phyloP scores from a whole-genome alignment of 30 jellyfish, hydroid and myxozoan species.

The Aurelia aurita complex sp. Pacific region DNA sequence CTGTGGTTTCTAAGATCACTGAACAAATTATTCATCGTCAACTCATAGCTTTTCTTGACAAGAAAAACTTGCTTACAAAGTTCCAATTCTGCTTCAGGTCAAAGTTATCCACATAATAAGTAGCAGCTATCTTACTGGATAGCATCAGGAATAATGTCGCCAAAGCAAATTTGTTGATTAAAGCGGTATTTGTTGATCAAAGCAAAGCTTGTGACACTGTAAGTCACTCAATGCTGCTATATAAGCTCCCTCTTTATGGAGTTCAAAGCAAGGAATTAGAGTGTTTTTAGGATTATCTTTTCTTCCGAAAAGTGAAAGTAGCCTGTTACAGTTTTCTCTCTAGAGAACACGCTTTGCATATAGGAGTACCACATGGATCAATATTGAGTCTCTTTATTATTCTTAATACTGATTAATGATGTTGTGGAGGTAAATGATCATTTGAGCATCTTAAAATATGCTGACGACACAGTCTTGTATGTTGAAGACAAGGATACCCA shows the following conservation, averaged over 20 bases:
- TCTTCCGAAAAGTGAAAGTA: background rate
- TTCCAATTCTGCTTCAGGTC: conserved; percentile 9
- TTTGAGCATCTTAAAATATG: conserved; percentile 20
- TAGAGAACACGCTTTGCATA: conserved; percentile 1
- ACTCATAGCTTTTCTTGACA: background rate
- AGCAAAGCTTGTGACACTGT: too few species aligned
- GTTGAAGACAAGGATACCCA: background rate
- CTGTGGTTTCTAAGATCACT: background rate
- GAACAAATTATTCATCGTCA: background rate
- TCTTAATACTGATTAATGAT: conserved; percentile 6
- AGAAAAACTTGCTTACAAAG: background rate
- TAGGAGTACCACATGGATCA: conserved; percentile 43
- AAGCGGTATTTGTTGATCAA: conserved; percentile 21
- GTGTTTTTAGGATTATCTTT: conserved; percentile 14
- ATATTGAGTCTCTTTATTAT: background rate
- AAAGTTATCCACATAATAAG: conserved; percentile 17
- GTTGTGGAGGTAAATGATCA: conserved; percentile 5
- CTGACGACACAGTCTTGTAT: conserved; percentile 17
- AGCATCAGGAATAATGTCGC: conserved; percentile 16
- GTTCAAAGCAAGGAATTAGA: conserved; percentile 5
- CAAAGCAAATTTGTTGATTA: background rate
- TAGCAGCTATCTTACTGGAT: conserved; percentile 28
- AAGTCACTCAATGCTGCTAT: conserved; percentile 23
- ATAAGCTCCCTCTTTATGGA: conserved; percentile 4
- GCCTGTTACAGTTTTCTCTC: conserved; percentile 10